phyloP scores from a whole-genome alignment of 2,113 vertebrate genomes.

The Anoplopoma fimbria region DNA sequence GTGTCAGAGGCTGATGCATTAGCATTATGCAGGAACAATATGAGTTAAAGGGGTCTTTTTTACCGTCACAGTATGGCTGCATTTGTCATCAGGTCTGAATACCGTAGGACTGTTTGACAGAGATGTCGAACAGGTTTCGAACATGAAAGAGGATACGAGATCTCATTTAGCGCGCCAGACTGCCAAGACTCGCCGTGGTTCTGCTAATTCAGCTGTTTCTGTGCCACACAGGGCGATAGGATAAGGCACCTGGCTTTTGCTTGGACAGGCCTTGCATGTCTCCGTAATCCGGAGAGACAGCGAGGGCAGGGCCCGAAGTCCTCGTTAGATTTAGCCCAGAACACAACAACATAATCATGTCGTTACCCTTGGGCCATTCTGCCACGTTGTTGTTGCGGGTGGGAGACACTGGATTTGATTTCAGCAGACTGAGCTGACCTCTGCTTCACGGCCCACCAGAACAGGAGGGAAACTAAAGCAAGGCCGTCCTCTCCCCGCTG shows the following conservation, averaged over 20 bases:
- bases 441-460: conserved; percentile 59
- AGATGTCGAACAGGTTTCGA: conserved; percentile 66
- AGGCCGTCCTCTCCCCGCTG: conserved; percentile 63
- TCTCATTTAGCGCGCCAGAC: conserved; percentile 48
- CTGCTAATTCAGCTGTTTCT: conserved; percentile 67
- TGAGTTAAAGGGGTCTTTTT: conserved; percentile 23
- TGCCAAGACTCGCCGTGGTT: conserved; percentile 45
- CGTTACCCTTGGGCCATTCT: conserved; percentile 61
- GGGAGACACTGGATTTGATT: conserved; percentile 74
- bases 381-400: conserved; percentile 71
- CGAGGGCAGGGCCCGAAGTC: conserved; percentile 48
- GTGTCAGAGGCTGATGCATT: conserved; percentile 7
- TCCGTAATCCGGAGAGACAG: conserved; percentile 63
- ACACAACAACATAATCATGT: conserved; percentile 70
- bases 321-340: conserved; percentile 68
- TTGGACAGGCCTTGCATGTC: conserved; percentile 63
- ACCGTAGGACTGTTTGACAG: conserved; percentile 63
- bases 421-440: conserved; percentile 75
- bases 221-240: conserved; percentile 63
- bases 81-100: conserved; percentile 67
- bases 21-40: conserved; percentile 21
- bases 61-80: conserved; percentile 49
- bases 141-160: conserved; percentile 67
- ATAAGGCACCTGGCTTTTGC: conserved; percentile 73
- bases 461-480: conserved; percentile 62